phyloP scores from a whole-genome alignment of 2,888 invertebrate species.

The Petrophora chlorosata region DNA sequence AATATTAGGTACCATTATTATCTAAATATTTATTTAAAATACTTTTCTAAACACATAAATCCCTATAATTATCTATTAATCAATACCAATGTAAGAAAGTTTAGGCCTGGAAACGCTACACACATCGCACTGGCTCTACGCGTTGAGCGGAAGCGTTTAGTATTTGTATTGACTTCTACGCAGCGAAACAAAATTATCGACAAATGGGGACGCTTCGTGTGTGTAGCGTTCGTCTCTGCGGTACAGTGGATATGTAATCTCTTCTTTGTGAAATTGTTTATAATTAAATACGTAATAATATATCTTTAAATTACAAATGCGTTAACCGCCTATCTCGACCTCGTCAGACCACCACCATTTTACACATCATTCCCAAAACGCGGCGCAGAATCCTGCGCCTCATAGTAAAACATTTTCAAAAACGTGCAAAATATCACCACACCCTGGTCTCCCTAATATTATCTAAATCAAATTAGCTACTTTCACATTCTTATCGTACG shows the following conservation, averaged over 20 bases:
- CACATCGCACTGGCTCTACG: conserved; percentile 50
- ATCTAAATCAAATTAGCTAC: conserved; percentile 80
- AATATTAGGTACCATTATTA: conserved; percentile 71
- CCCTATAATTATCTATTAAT: conserved; percentile 80
- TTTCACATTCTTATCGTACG: conserved; percentile 72
- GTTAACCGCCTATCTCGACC: conserved; percentile 59
- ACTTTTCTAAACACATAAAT: conserved; percentile 84
- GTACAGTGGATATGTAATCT: conserved; percentile 78
- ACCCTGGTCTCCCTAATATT: conserved; percentile 83
- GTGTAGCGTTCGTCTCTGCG: conserved; percentile 73
- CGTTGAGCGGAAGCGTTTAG: conserved; percentile 54
- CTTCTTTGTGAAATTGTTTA: conserved; percentile 64
- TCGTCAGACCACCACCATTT: conserved; percentile 63
- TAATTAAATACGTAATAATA: conserved; percentile 52
- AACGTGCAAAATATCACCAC: conserved; percentile 84
- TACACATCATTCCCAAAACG: conserved; percentile 66
- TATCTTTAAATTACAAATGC: conserved; percentile 68
- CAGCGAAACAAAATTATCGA: conserved; percentile 20
- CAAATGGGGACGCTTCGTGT: conserved; percentile 43
- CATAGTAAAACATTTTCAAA: conserved; percentile 82
- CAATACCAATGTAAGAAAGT: conserved; percentile 76
- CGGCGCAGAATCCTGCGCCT: conserved; percentile 71
- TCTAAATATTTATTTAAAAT: conserved; percentile 84
- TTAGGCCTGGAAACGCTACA: conserved; percentile 81
- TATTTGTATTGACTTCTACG: conserved; percentile 1